Evolutionary conservation across 2,797 vertebrate genomes (phyloP).

Genomic region (Crocidura indochinensis): DNA sequence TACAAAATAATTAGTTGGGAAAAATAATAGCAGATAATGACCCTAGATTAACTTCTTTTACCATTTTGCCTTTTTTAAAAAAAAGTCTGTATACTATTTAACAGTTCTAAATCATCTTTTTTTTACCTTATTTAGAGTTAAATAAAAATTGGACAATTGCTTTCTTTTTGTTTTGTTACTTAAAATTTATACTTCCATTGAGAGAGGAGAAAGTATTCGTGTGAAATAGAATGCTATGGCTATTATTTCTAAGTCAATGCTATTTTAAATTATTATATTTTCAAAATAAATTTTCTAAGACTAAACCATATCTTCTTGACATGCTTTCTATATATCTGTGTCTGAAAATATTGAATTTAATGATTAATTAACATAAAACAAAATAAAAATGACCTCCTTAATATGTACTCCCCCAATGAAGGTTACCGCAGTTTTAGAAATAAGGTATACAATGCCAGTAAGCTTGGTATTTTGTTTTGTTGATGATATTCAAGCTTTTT

Average conservation of each 20-base stretch:
- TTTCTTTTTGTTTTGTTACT: slow-evolving; percentile 33
- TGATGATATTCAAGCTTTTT: slow-evolving; percentile 77
- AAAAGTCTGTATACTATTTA: background rate
- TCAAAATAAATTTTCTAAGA: background rate
- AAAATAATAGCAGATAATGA: background rate
- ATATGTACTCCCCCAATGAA: slow-evolving; percentile 28
- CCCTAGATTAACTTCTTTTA: background rate
- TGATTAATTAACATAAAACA: slow-evolving; percentile 55
- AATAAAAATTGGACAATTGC: background rate
- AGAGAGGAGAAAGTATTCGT: background rate
- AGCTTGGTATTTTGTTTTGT: background rate
- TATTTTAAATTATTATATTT: background rate
- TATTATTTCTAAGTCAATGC: slow-evolving; percentile 44
- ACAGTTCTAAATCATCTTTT: background rate
- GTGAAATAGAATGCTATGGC: slow-evolving; percentile 2
- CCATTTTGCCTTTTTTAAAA: background rate
- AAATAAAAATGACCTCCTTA: slow-evolving; percentile 10
- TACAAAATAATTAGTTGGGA: background rate
- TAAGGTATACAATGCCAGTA: slow-evolving; percentile 11
- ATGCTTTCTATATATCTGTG: slow-evolving; percentile 5
- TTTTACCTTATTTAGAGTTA: background rate
- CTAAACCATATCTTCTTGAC: background rate
- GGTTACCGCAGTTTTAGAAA: slow-evolving; percentile 60
- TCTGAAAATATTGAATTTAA: slow-evolving; percentile 66
- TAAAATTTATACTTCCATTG: slow-evolving; percentile 1